Base-by-base conservation (phyloP, 2,113 vertebrate genomes). In the Hydrolagus affinis region DNA sequence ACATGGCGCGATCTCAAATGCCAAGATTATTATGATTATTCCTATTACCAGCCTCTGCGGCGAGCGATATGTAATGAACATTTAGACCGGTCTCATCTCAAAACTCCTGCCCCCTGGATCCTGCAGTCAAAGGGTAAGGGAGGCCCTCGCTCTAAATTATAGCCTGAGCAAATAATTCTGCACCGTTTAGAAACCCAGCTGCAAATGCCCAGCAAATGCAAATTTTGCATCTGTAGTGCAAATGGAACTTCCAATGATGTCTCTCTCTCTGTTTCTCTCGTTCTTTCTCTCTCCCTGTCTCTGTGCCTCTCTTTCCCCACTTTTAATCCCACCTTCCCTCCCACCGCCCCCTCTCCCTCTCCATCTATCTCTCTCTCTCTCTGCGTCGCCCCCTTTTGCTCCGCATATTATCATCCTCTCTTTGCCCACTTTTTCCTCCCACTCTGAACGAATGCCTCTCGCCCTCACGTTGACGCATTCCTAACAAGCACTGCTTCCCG, bases 191-290 rank as follows among this genome's bases (percentile, higher is more conserved):
- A 44, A 64, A 83, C 78, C 19, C 19, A 28, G 60, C 78, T 44
- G 44, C 78, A 68, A 83, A 83, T 83, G 11, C 28, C 32, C 78
- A 83, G 66, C 15, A 83, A 83, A 83, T 83, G 62, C 78, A 68
- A 68, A 83, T 83, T 68, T 44, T 32, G 66, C 32, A 10, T 66
- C 25, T 83, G 25, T 30, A 32, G 62, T 66, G 66, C 25, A 83
- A 68, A 83, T 60, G 62, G 23, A 83, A 83, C 59, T 66, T 83
- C 78, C 66, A 62, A 25, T 28, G 30, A 15, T 21, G 11, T 68
- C 78, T 28, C 25, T 4, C 32, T 32, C 77, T 28, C 28, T 83
- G 30, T 15, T n/a, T n/a, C n/a, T n/a, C n/a, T n/a, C n/a, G n/a
- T n/a, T n/a, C n/a, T n/a, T n/a, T n/a, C n/a, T n/a, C n/a, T n/a